These are phyloP conservation scores for Accipiter cooperii DNA, from an alignment of 2,113 vertebrate genomes.

Conservation along the genomic window DNA sequence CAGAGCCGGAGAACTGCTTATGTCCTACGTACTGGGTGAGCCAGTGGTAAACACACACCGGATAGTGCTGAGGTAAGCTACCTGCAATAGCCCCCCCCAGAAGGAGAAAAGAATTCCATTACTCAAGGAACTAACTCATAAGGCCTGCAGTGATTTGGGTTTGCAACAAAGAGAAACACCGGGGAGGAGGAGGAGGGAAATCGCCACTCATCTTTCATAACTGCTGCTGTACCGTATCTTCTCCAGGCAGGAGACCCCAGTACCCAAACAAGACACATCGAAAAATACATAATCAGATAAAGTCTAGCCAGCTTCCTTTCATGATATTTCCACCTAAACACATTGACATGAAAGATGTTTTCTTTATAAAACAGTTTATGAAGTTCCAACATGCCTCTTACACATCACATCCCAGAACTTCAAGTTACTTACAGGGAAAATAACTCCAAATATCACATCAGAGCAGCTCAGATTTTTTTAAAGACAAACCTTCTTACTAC, in stretches of 20 bases:
- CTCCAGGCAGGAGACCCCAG: not conserved
- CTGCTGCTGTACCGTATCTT: not conserved
- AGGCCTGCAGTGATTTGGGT: not conserved
- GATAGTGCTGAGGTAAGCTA: not conserved
- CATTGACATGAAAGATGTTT: fast-evolving
- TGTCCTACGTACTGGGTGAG: not conserved
- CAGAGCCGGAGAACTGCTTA: too few species aligned
- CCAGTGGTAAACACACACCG: not conserved
- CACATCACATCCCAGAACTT: not conserved
- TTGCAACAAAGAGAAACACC: not conserved
- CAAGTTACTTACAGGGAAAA: not conserved
- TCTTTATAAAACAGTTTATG: not conserved
- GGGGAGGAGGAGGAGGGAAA: not conserved
- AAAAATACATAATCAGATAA: not conserved
- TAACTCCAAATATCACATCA: not conserved
- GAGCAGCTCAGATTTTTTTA: not conserved
- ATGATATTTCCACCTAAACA: not conserved
- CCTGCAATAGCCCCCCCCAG: not conserved
- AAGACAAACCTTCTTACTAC: not conserved
- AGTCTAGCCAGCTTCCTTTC: not conserved
- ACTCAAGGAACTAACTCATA: not conserved
- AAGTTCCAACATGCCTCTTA: too few species aligned
- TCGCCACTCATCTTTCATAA: not conserved
- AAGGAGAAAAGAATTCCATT: too few species aligned
- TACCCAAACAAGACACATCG: not conserved